phyloP scores from a whole-genome alignment of 1,140 invertebrate species.

The Drosophila miranda region DNA sequence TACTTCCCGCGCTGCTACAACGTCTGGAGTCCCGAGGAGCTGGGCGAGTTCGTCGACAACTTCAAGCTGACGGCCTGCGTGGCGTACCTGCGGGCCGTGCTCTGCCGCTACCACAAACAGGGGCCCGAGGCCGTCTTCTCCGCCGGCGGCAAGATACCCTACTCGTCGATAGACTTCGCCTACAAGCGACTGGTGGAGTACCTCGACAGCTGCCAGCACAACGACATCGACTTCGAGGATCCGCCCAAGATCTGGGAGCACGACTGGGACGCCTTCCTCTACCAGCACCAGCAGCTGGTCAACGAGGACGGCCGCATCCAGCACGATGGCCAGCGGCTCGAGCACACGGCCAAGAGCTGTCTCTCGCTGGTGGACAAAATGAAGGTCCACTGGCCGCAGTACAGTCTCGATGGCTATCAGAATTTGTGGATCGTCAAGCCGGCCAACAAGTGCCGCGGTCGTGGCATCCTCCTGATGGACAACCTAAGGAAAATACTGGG shows the following conservation, averaged over 20 bases:
- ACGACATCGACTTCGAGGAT: slow-evolving; percentile 92
- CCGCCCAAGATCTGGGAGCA: slow-evolving; percentile 88
- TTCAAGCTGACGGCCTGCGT: slow-evolving; percentile 94
- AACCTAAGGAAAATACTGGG: slow-evolving; percentile 93
- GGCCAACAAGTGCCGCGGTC: slow-evolving; percentile 94
- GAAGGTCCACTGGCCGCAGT: slow-evolving; percentile 89
- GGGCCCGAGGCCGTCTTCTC: slow-evolving; percentile 85
- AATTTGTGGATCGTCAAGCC: slow-evolving; percentile 99
- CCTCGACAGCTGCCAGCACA: slow-evolving; percentile 89
- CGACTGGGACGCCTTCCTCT: slow-evolving; percentile 94
- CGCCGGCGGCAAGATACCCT: slow-evolving; percentile 87
- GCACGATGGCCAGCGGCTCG: slow-evolving; percentile 69
- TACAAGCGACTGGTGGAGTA: slow-evolving; percentile 90
- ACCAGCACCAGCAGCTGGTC: slow-evolving; percentile 88
- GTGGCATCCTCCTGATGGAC: slow-evolving; percentile 94
- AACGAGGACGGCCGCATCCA: slow-evolving; percentile 85
- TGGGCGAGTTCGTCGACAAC: slow-evolving; percentile 94
- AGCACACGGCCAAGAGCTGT: slow-evolving; percentile 81
- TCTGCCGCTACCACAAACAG: slow-evolving; percentile 84
- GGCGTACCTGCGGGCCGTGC: slow-evolving; percentile 90
- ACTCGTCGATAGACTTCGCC: slow-evolving; percentile 90
- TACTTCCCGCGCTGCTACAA: slow-evolving; percentile 95
- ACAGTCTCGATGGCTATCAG: slow-evolving; percentile 90
- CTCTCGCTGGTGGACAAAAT: slow-evolving; percentile 82
- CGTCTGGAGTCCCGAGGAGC: slow-evolving; percentile 92